Evolutionary conservation across 2,888 invertebrate species (phyloP).

Genomic region (Asteroscopus sphinx): DNA sequence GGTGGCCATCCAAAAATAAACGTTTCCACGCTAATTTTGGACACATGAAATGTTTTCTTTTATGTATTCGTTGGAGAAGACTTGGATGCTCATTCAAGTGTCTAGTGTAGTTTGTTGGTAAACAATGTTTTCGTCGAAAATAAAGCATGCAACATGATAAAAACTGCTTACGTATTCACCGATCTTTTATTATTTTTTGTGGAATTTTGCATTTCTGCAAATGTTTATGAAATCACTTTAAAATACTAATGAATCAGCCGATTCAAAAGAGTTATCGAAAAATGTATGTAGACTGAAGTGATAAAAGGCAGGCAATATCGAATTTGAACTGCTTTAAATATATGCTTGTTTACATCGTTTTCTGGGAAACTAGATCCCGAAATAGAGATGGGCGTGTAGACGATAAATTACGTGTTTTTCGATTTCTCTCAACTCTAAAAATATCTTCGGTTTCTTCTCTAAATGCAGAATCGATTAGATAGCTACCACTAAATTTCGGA

Average conservation of each 20-base stretch:
- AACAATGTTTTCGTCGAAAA: too few species aligned
- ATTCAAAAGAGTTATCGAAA: not conserved
- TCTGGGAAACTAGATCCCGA: conserved; percentile 34
- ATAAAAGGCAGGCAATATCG: not conserved
- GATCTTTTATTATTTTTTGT: too few species aligned
- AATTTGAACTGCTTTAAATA: conserved; percentile 6
- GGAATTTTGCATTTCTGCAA: too few species aligned
- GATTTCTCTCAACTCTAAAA: conserved; percentile 15
- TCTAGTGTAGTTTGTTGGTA: too few species aligned
- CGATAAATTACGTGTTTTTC: conserved; percentile 9
- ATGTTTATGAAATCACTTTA: not conserved
- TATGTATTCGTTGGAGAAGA: too few species aligned
- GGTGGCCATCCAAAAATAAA: too few species aligned
- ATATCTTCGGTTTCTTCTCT: conserved; percentile 7
- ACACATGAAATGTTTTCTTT: too few species aligned
- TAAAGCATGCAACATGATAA: too few species aligned
- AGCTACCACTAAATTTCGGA: not conserved
- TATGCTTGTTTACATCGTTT: conserved; percentile 11
- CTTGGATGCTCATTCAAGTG: too few species aligned
- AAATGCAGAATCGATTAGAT: not conserved
- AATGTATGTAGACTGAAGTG: not conserved
- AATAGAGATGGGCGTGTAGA: conserved; percentile 35
- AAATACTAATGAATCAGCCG: not conserved
- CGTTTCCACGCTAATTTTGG: too few species aligned
- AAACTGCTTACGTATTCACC: too few species aligned